phyloP scores from a whole-genome alignment of 1,140 invertebrate genomes.

The Vanessa atalanta region DNA sequence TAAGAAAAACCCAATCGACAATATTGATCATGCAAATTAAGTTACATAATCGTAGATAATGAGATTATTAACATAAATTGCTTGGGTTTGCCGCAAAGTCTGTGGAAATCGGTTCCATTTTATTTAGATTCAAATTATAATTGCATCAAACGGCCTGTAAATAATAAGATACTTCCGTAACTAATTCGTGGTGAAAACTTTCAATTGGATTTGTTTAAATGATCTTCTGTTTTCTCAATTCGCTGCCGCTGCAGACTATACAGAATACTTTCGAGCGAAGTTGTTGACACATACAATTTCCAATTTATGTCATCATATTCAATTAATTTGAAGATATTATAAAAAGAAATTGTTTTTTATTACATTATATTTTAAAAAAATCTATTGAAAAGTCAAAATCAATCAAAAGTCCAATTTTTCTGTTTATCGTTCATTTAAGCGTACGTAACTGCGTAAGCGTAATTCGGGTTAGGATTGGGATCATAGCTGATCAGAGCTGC shows the following conservation, averaged over 20 bases:
- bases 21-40: background rate
- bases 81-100: slow-evolving; percentile 4
- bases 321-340: too few relatives aligned
- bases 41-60: slow-evolving; percentile 21
- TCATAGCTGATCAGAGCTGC: too few relatives aligned
- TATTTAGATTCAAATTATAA: slow-evolving; percentile 7
- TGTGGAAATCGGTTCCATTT: slow-evolving; percentile 21
- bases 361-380: too few relatives aligned
- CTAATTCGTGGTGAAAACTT: slow-evolving; percentile 19
- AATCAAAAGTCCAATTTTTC: too few relatives aligned
- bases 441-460: too few relatives aligned
- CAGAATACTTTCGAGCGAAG: background rate
- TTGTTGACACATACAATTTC: background rate
- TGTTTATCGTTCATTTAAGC: too few relatives aligned
- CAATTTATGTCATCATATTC: too few relatives aligned
- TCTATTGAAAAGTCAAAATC: too few relatives aligned
- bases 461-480: too few relatives aligned
- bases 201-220: background rate
- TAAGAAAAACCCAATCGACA: background rate
- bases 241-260: background rate
- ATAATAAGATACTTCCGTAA: slow-evolving; percentile 15
- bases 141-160: slow-evolving; percentile 12
- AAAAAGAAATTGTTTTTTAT: too few relatives aligned
- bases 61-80: slow-evolving; percentile 19
- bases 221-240: slow-evolving; percentile 4